Evolutionary conservation across 2,113 vertebrate species (phyloP).

Genomic region (Pseudolaguvia tuberculata): DNA sequence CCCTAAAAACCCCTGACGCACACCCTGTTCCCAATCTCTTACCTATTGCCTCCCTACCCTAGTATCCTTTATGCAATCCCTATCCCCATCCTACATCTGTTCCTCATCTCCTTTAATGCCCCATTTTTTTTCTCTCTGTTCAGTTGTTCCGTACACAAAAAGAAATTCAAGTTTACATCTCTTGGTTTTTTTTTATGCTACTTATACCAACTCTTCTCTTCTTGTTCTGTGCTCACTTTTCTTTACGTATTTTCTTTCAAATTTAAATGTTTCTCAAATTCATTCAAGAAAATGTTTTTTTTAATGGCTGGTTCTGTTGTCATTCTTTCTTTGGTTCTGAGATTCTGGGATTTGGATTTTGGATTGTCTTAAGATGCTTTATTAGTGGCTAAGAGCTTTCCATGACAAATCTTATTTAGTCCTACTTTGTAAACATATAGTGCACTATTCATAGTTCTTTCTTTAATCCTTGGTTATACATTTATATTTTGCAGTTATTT

Average conservation of each 20-base stretch:
- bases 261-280: neutral
- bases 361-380: slow-evolving; percentile 8
- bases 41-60: neutral
- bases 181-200: slow-evolving; percentile 31
- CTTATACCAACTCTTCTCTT: slow-evolving; percentile 54
- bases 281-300: neutral
- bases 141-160: slow-evolving; percentile 61
- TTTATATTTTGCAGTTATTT: slow-evolving; percentile 40
- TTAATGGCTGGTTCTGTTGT: neutral
- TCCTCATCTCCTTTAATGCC: slow-evolving; percentile 22
- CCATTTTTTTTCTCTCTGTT: slow-evolving; percentile 15
- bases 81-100: neutral
- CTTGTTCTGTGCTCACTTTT: slow-evolving; percentile 43
- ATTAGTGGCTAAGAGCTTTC: slow-evolving; percentile 33
- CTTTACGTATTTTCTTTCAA: neutral
- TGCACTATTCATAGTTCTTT: slow-evolving; percentile 28
- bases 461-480: slow-evolving; percentile 13
- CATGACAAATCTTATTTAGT: slow-evolving; percentile 5
- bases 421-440: slow-evolving; percentile 21
- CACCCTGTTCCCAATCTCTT: slow-evolving; percentile 46
- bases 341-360: too few relatives aligned
- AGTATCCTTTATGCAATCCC: neutral
- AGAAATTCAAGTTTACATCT: slow-evolving; percentile 71
- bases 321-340: slow-evolving; percentile 27
- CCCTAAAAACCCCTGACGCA: slow-evolving; percentile 62